Conservation (phyloP, 2,888 invertebrate species). For the Ornithoptera priamus region DNA sequence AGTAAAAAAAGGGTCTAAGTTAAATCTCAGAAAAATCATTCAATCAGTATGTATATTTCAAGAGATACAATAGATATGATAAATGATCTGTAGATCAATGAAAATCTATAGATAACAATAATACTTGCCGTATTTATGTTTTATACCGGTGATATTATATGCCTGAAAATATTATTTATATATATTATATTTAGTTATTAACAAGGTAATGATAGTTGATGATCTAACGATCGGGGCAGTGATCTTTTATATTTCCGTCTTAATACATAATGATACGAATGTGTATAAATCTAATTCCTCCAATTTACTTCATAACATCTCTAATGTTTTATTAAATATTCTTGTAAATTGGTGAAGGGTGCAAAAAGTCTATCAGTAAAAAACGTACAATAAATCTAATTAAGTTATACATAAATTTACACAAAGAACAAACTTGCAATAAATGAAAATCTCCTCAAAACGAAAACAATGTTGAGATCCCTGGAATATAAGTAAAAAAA, state of each 20-base stretch:
- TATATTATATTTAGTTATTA: not conserved
- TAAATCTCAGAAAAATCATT: not conserved
- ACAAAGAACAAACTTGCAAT: constrained; percentile 35
- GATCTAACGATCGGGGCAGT: constrained; percentile 28
- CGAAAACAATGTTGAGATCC: constrained; percentile 51
- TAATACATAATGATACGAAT: not conserved
- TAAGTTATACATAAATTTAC: constrained; percentile 16
- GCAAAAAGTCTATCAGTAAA: constrained; percentile 41
- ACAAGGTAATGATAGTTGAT: constrained; percentile 24
- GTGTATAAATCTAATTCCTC: not conserved
- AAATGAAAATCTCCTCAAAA: constrained; percentile 38
- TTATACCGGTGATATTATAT: not conserved
- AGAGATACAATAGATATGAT: not conserved
- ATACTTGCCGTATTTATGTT: not conserved
- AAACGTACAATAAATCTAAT: constrained; percentile 4
- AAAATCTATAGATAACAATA: not conserved
- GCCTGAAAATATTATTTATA: not conserved
- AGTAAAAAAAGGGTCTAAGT: not conserved
- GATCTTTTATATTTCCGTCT: not conserved
- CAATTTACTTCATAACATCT: not conserved
- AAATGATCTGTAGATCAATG: not conserved
- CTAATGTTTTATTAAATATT: not conserved
- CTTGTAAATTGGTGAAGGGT: constrained; percentile 33
- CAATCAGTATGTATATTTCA: not conserved
- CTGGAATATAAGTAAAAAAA: constrained; percentile 40